Evolutionary conservation across 1,140 invertebrate genomes (phyloP).

Genomic region (Anastrepha ludens): DNA sequence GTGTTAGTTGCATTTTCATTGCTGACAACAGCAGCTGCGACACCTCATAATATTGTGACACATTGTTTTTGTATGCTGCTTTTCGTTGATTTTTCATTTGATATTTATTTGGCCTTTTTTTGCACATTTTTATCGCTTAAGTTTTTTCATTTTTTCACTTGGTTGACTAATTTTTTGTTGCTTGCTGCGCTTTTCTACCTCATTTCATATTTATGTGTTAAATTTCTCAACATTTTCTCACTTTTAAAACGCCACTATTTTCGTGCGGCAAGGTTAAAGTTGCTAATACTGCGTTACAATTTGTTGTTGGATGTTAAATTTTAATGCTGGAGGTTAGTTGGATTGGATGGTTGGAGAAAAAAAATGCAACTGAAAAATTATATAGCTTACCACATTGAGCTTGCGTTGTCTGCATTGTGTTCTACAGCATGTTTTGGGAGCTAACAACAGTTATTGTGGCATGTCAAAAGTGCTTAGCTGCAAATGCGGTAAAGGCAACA

Average conservation of each 20-base stretch:
- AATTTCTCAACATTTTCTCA: neutral
- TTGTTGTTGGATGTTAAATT: neutral
- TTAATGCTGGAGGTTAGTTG: neutral
- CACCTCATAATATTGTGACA: slow-evolving; percentile 15
- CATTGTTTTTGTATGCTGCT: slow-evolving; percentile 18
- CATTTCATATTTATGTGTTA: slow-evolving; percentile 23
- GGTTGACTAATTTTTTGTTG: neutral
- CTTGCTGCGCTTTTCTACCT: slow-evolving; percentile 19
- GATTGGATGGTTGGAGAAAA: neutral
- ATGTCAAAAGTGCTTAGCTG: no score
- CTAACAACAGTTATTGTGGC: neutral
- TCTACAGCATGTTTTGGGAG: slow-evolving; percentile 2
- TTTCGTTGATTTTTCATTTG: slow-evolving; percentile 4
- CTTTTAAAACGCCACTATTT: neutral
- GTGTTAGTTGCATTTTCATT: neutral
- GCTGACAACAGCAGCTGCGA: slow-evolving; percentile 14
- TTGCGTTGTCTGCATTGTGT: slow-evolving; percentile 22
- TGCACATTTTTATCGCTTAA: neutral
- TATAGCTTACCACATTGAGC: neutral
- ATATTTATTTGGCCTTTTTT: neutral
- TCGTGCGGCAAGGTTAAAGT: neutral
- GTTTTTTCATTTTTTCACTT: neutral
- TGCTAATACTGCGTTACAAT: neutral
- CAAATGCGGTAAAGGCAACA: no score
- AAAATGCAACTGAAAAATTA: slow-evolving; percentile 1